A percentile compares a stretch with the other conserved stretches of the same genome.
These are phyloP conservation scores for Rynchops niger DNA, from an alignment of 2,113 vertebrate genomes.

Conservation along the genomic window DNA sequence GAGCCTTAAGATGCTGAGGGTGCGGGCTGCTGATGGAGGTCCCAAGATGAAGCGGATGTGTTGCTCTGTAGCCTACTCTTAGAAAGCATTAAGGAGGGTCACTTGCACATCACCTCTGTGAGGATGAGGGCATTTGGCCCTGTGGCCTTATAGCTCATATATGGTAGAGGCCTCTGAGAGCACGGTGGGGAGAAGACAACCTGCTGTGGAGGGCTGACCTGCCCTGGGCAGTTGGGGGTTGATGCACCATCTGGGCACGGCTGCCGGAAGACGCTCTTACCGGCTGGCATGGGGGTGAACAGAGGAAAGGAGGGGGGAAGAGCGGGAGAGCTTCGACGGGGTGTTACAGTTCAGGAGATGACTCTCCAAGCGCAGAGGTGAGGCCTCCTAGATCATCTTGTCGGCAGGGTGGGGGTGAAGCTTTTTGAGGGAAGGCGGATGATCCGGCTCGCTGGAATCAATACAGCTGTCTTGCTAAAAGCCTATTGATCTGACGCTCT, in stretches of 20 bases:
- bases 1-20: background rate
- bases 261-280: background rate
- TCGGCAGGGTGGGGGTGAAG: background rate
- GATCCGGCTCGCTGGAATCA: accelerated
- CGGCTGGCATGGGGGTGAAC: too few relatives aligned
- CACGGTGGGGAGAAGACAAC: background rate
- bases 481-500: background rate
- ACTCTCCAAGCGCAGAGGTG: accelerated
- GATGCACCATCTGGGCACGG: accelerated
- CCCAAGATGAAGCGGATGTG: accelerated
- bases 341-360: background rate
- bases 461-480: background rate
- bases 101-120: accelerated
- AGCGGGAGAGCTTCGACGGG: background rate
- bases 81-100: accelerated
- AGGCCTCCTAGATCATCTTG: background rate
- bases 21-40: background rate
- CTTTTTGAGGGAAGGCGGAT: accelerated
- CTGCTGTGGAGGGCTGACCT: background rate
- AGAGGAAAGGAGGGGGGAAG: background rate
- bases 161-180: accelerated
- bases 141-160: accelerated
- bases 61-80: background rate
- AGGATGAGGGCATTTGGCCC: accelerated
- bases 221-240: accelerated